Conservation (phyloP, 1,140 invertebrate genomes). For the Eupristina koningsbergeri region DNA sequence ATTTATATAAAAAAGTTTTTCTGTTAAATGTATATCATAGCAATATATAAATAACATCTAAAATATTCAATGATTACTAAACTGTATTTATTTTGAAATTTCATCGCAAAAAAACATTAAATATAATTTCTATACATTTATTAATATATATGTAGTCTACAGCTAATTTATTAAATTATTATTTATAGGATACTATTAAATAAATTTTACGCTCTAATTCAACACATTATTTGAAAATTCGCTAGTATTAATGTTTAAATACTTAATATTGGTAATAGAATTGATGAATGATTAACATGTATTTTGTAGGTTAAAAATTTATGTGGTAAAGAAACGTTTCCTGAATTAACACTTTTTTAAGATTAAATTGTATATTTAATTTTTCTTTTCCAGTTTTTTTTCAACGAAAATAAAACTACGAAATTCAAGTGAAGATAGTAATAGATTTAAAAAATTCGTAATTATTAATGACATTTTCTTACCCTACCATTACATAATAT, state of each 20-base stretch:
- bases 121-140: no score
- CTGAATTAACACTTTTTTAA: neutral
- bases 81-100: no score
- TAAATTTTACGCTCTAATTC: no score
- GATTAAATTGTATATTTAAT: conserved; percentile 2
- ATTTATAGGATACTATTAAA: no score
- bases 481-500: conserved; percentile 7
- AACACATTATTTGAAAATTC: no score
- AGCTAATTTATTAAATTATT: no score
- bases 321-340: neutral
- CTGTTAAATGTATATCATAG: no score
- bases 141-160: no score
- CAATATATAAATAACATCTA: no score
- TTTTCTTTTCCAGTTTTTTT: conserved; percentile 1
- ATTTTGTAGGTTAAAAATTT: neutral
- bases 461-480: conserved; percentile 43
- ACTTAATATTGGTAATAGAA: neutral
- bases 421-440: neutral
- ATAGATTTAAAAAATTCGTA: conserved; percentile 31
- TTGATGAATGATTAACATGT: neutral
- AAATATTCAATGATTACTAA: no score
- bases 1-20: no score
- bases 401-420: neutral
- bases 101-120: no score
- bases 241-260: neutral